Percentiles rank a stretch among this genome's conserved stretches.
phyloP scores from a whole-genome alignment of 2,888 invertebrate species.

The Agonopterix subpropinquella region DNA sequence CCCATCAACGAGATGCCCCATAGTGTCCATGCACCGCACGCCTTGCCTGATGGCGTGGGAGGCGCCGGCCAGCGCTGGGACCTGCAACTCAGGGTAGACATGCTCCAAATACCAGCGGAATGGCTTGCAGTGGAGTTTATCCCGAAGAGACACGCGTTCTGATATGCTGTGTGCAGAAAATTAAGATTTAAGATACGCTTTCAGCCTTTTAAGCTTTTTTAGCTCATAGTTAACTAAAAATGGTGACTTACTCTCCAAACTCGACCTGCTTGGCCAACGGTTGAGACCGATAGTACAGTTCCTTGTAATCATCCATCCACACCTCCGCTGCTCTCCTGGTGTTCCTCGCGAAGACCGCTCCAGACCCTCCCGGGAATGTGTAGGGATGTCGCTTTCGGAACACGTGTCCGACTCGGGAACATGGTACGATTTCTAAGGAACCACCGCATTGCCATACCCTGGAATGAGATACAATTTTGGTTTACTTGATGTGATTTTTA shows the following conservation, averaged over 20 bases:
- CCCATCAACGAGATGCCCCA: slow-evolving; percentile 92
- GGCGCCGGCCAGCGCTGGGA: slow-evolving; percentile 77
- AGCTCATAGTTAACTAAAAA: neutral
- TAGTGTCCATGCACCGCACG: slow-evolving; percentile 91
- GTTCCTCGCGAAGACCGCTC: slow-evolving; percentile 96
- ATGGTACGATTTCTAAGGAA: slow-evolving; percentile 96
- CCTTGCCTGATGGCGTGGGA: slow-evolving; percentile 87
- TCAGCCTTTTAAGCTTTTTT: no score
- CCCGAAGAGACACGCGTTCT: slow-evolving; percentile 86
- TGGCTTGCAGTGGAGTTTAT: slow-evolving; percentile 91
- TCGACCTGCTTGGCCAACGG: slow-evolving; percentile 92
- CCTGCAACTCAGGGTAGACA: slow-evolving; percentile 92
- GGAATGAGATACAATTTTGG: slow-evolving; percentile 17
- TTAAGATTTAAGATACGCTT: neutral
- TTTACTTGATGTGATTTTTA: no score
- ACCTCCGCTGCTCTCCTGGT: slow-evolving; percentile 98
- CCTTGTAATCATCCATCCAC: slow-evolving; percentile 99
- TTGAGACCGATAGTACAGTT: slow-evolving; percentile 95
- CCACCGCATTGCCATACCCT: slow-evolving; percentile 99
- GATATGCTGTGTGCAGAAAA: slow-evolving; percentile 81
- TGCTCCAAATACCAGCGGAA: slow-evolving; percentile 96
- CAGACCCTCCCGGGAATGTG: slow-evolving; percentile 98
- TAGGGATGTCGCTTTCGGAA: slow-evolving; percentile 98
- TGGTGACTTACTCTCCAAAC: slow-evolving; percentile 87
- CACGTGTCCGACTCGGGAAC: slow-evolving; percentile 95